Percentiles rank a stretch among this genome's conserved stretches.
These are phyloP conservation scores for Alviniconcha strummeri DNA, from an alignment of 2,888 invertebrate genomes.

Conservation along the genomic window DNA sequence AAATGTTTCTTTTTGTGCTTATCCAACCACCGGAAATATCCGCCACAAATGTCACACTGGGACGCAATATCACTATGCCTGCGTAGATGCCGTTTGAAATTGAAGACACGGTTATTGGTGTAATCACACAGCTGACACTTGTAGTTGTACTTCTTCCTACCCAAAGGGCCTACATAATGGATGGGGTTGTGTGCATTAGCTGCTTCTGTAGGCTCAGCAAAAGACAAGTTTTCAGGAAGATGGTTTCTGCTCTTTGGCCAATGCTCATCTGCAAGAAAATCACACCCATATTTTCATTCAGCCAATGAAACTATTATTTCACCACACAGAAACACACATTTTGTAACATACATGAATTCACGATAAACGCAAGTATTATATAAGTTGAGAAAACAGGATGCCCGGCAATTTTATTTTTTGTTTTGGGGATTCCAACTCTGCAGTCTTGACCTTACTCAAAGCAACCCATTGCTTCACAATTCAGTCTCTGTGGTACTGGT, in stretches of 20 bases:
- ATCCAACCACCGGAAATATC: constrained; percentile 14
- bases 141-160: constrained; percentile 1
- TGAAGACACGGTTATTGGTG: constrained; percentile 10
- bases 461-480: too few relatives aligned
- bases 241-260: background rate
- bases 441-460: too few relatives aligned
- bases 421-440: too few relatives aligned
- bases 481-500: too few relatives aligned
- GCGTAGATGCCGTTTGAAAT: constrained; percentile 7
- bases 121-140: constrained; percentile 2
- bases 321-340: too few relatives aligned
- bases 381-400: too few relatives aligned
- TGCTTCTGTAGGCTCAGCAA: background rate
- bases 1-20: constrained; percentile 27
- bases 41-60: constrained; percentile 16
- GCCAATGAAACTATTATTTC: background rate
- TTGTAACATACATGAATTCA: too few relatives aligned
- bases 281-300: background rate
- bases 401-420: too few relatives aligned
- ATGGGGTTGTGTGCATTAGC: background rate
- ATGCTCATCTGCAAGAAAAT: constrained; percentile 21
- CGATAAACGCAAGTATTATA: too few relatives aligned
- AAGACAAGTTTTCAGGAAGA: constrained; percentile 17
- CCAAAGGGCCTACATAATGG: background rate
- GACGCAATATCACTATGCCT: constrained; percentile 1